Conservation (phyloP, 1,140 invertebrate genomes). For the Euura saliciscinereae region DNA sequence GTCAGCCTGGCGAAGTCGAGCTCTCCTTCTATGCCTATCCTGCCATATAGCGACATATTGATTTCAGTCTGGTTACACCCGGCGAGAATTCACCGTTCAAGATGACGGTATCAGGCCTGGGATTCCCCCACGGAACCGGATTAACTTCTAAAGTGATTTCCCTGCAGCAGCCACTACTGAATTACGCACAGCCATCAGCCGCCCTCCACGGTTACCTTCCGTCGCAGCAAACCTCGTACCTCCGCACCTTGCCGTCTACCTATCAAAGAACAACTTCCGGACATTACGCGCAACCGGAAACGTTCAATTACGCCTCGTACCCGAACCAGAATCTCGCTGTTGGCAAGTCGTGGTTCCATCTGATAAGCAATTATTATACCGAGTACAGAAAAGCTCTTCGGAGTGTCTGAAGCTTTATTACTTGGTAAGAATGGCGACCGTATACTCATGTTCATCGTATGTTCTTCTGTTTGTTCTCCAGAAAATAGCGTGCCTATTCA, state of each 20-base stretch:
- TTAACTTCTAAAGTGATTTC: background rate
- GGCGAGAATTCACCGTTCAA: background rate
- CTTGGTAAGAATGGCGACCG: background rate
- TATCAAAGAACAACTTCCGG: background rate
- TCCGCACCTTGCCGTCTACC: background rate
- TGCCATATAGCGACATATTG: background rate
- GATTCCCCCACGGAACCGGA: background rate
- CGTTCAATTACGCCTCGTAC: background rate
- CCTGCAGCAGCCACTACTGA: background rate
- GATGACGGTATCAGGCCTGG: background rate
- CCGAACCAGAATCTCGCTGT: background rate
- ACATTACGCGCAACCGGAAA: background rate
- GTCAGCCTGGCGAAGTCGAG: no score
- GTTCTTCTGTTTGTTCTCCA: background rate
- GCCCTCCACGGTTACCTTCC: no score
- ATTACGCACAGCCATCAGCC: background rate
- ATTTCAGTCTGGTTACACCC: constrained; percentile 4
- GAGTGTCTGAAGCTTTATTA: background rate
- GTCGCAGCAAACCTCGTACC: no score
- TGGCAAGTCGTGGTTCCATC: background rate
- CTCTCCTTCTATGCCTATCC: no score
- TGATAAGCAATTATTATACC: background rate
- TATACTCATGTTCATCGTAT: background rate
- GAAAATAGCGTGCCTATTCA: background rate
- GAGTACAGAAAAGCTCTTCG: background rate